These are phyloP conservation scores for Speoplatyrhinus poulsoni DNA, from an alignment of 2,113 vertebrate genomes.

Conservation along the genomic window DNA sequence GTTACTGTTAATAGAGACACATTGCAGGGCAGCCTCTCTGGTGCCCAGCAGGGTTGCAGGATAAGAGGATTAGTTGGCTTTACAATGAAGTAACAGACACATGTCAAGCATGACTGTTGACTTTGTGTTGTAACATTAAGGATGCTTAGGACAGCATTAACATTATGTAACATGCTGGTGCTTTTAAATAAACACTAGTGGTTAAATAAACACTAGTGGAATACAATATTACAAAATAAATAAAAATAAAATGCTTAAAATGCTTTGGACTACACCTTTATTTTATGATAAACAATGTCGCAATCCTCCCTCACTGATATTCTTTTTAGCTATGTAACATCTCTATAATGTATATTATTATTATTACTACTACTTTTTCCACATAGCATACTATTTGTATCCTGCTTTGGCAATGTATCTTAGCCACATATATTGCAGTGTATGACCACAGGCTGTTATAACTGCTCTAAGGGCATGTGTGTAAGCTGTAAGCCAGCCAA, in stretches of 20 bases:
- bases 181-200: background rate
- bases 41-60: conserved; percentile 16
- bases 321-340: too few relatives aligned
- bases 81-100: conserved; percentile 51
- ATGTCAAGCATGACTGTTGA: conserved; percentile 30
- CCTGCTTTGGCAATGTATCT: too few relatives aligned
- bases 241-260: background rate
- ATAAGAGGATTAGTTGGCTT: conserved; percentile 68
- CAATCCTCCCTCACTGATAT: too few relatives aligned
- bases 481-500: too few relatives aligned
- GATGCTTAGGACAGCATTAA: background rate
- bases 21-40: conserved; percentile 33
- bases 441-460: too few relatives aligned
- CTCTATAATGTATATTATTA: too few relatives aligned
- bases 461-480: too few relatives aligned
- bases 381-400: too few relatives aligned
- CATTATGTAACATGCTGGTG: background rate
- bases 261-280: too few relatives aligned
- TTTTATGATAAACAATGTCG: too few relatives aligned
- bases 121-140: conserved; percentile 10
- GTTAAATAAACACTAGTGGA: background rate
- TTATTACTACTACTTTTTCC: too few relatives aligned
- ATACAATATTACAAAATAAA: background rate
- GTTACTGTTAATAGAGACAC: conserved; percentile 61
- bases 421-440: too few relatives aligned